A percentile compares a stretch with the other conserved stretches of the same genome.
phyloP scores from a whole-genome alignment of 2,888 invertebrate genomes.

The Diaphora mendica region DNA sequence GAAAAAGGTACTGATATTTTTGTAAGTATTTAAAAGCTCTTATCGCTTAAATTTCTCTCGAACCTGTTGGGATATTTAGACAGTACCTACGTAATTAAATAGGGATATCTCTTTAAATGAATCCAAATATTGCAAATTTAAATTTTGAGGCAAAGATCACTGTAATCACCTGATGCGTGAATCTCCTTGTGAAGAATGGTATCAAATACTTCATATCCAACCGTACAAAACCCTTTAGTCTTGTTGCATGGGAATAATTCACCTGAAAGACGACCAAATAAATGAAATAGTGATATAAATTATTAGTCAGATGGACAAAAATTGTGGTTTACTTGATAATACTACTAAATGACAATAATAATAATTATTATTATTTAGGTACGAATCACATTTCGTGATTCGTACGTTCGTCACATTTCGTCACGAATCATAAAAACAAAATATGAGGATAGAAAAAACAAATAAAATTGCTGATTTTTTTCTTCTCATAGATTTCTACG shows the following conservation, averaged over 20 bases:
- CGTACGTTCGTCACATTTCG: too few species aligned
- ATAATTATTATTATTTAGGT: too few species aligned
- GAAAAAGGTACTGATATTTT: neutral
- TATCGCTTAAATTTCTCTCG: neutral
- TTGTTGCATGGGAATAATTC: constrained; percentile 91
- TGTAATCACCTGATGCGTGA: constrained; percentile 93
- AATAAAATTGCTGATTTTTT: too few species aligned
- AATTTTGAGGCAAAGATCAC: neutral
- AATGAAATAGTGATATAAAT: too few species aligned
- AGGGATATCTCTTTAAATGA: too few species aligned
- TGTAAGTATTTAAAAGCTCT: neutral
- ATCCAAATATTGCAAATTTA: neutral
- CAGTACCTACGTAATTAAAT: too few species aligned
- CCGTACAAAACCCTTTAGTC: constrained; percentile 95
- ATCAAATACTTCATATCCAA: constrained; percentile 97
- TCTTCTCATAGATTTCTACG: constrained; percentile 28
- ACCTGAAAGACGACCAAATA: constrained; percentile 66
- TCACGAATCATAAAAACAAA: too few species aligned
- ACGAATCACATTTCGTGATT: too few species aligned
- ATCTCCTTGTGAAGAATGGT: constrained; percentile 98
- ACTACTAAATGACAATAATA: too few species aligned
- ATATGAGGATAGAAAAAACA: too few species aligned
- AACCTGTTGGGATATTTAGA: neutral
- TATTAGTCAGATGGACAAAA: neutral
- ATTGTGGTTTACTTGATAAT: neutral